Percentiles rank a stretch among this genome's conserved stretches.
Evolutionary conservation across 2,797 vertebrate genomes (phyloP).

Genomic region (Erethizon dorsatum): DNA sequence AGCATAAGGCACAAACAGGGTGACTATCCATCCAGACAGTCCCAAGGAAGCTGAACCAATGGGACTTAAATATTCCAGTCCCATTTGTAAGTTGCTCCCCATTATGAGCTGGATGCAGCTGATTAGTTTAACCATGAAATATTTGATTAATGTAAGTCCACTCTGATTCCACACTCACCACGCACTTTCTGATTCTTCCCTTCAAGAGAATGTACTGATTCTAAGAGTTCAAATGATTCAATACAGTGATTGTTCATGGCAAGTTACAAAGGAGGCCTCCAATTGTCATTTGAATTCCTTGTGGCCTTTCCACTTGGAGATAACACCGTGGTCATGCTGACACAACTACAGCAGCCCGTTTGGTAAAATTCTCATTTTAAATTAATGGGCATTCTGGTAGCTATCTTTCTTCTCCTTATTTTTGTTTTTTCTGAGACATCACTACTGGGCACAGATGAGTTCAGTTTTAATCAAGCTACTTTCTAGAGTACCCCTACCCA

Average conservation of each 20-base stretch:
- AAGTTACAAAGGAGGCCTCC: slow-evolving; percentile 5
- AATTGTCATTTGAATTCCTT: slow-evolving; percentile 3
- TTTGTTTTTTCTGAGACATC: background rate
- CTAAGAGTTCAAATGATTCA: background rate
- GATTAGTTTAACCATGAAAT: slow-evolving; percentile 60
- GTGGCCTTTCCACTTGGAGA: background rate
- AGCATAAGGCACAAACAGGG: background rate
- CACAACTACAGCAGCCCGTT: background rate
- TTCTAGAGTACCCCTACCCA: background rate
- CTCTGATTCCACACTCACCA: slow-evolving; percentile 31
- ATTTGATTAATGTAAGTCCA: slow-evolving; percentile 54
- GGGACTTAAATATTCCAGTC: background rate
- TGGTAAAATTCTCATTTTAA: background rate
- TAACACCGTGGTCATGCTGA: background rate
- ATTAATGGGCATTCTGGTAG: background rate
- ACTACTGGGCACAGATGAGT: background rate
- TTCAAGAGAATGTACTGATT: slow-evolving; percentile 29
- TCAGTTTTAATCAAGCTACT: slow-evolving; percentile 31
- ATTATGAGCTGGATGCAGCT: slow-evolving; percentile 7
- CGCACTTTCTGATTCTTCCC: background rate
- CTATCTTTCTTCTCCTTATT: background rate
- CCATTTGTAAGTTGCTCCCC: background rate
- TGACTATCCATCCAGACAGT: background rate
- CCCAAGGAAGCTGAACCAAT: background rate
- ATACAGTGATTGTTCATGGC: background rate